A percentile compares a stretch with the other conserved stretches of the same genome.
Conservation (phyloP, 1,140 invertebrate genomes). For the Cepaea nemoralis region DNA sequence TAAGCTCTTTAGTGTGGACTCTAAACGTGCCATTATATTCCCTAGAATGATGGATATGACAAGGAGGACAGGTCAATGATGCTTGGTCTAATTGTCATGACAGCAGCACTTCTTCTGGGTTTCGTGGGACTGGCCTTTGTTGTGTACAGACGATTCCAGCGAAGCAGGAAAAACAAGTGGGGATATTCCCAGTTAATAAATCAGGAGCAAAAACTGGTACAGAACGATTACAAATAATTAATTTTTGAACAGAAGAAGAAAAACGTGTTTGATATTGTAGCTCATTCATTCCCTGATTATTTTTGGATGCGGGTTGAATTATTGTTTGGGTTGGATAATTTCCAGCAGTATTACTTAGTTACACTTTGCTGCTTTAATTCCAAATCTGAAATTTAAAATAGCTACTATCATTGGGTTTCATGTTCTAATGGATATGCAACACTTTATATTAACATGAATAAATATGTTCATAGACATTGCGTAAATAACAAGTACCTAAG, state of each 20-base stretch:
- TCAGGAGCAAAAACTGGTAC: neutral
- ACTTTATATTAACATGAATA: too few species aligned
- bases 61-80: neutral
- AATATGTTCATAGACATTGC: too few species aligned
- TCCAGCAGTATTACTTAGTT: too few species aligned
- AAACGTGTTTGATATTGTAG: conserved; percentile 1
- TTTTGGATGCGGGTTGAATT: neutral
- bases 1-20: too few species aligned
- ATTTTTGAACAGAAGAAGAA: conserved; percentile 5
- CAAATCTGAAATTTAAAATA: too few species aligned
- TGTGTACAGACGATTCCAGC: neutral
- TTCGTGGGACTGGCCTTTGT: neutral
- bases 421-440: too few species aligned
- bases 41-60: neutral
- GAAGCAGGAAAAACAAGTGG: neutral
- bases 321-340: too few species aligned
- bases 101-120: neutral
- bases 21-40: neutral
- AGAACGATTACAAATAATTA: conserved; percentile 23
- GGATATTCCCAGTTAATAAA: conserved; percentile 21
- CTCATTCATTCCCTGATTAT: neutral
- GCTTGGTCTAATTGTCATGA: conserved; percentile 26
- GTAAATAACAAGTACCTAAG: too few species aligned
- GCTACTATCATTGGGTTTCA: too few species aligned
- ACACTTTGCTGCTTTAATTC: too few species aligned